Base-by-base conservation (phyloP, 2,888 invertebrate genomes). In the Drosophila multiciliata region DNA sequence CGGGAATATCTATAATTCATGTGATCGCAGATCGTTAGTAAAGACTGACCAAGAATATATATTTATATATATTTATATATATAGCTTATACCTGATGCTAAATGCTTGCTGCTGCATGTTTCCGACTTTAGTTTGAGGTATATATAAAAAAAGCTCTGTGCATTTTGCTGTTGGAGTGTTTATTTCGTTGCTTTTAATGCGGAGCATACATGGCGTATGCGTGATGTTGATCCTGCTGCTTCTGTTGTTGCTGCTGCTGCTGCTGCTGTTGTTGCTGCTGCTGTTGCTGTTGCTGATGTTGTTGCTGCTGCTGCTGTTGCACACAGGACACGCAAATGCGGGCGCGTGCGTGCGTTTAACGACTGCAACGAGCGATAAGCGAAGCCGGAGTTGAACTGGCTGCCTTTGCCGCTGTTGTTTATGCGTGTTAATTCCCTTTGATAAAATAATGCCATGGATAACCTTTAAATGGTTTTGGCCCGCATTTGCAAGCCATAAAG, bases 381-480 rank as follows among this genome's bases (percentile, higher is more conserved):
- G 42, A 59, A 66, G 54, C 53, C 71, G 50, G 49, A 65, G 63
- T 55, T 55, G 36, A 48, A 40, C 53, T 38, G 53, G 52, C 45
- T 53, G 66, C 33, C 55, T 57, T 33, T 59, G 64, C 35, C 65
- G 66, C 61, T 80, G 74, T 70, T 89, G 89, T 90, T 87, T 87
- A 77, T 87, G 91, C 91, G 86, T 87, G 90, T 87, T 90, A 87
- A 87, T 87, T 90, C 87, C 90, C 78, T 83, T 87, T 87, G 87
- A 87, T 87, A 87, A 90, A 90, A 87, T 87, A 87, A 90, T 90
- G 83, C 91, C 83, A 23, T 59, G 90, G 89, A 90, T 90, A 90
- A 82, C 86, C 90, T 89, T 90, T 90, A 80, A 87, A 87, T 90
- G 90, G 86, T 70, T 77, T 78, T 71, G 74, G 85, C 90, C 89